phyloP scores from a whole-genome alignment of 2,888 invertebrate genomes.

The Hyposoter dolosus region DNA sequence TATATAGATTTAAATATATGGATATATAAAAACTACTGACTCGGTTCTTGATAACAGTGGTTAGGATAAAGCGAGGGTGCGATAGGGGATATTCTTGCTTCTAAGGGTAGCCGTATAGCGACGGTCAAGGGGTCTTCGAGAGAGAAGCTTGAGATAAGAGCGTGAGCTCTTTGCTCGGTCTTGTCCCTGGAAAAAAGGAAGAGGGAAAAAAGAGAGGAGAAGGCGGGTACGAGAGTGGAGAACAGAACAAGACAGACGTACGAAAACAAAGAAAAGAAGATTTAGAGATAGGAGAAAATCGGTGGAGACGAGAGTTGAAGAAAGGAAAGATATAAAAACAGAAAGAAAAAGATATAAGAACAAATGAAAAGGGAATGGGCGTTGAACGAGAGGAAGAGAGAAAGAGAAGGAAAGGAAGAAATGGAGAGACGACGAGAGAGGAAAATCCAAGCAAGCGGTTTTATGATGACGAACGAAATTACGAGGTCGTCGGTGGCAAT shows the following conservation, averaged over 20 bases:
- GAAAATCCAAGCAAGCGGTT: constrained; percentile 34
- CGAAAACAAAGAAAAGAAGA: constrained; percentile 7
- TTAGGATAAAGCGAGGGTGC: constrained; percentile 44
- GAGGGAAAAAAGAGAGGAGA: constrained; percentile 12
- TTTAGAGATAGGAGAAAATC: constrained; percentile 31
- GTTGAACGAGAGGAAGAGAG: background rate
- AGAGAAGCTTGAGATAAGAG: constrained; percentile 66
- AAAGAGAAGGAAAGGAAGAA: background rate
- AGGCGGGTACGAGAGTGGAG: background rate
- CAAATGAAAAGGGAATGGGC: background rate
- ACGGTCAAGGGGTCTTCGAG: constrained; percentile 61
- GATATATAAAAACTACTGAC: constrained; percentile 23
- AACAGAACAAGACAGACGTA: background rate
- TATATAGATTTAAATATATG: constrained; percentile 13
- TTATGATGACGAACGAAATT: constrained; percentile 17
- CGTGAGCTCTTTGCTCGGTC: constrained; percentile 36
- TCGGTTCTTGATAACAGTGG: constrained; percentile 44
- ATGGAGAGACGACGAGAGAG: background rate
- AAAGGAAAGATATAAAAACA: constrained; percentile 1
- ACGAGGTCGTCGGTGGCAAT: constrained; percentile 22
- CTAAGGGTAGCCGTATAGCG: constrained; percentile 25
- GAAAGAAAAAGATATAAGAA: constrained; percentile 9
- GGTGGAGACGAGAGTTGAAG: constrained; percentile 4
- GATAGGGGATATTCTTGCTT: constrained; percentile 37
- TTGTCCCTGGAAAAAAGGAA: constrained; percentile 53